Evolutionary conservation across 2,888 invertebrate species (phyloP), one percentile per base, ranked within the genome.

Genomic region (Hirudinaria manillensis): DNA sequence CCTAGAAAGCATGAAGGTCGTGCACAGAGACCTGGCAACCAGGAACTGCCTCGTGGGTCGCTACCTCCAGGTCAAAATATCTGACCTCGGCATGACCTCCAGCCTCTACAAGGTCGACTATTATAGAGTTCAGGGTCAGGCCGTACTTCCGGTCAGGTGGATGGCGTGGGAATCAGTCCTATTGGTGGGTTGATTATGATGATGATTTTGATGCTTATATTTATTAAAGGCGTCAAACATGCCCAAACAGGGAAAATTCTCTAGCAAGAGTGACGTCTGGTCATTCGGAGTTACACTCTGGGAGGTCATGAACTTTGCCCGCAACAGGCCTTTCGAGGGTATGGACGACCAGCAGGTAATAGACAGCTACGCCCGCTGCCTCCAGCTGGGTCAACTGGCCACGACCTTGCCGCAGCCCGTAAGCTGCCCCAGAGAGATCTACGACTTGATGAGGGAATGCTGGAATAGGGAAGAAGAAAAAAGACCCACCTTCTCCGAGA

Each of bases 361-460:
- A 78, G 91, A 92, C 81, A 92, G 93, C 85, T 88, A 93, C 74
- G 89, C 91, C 36, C 90, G 90, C 83, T 86, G 91, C 85, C 92
- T 91, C 86, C 89, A 91, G 82, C 16, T 68, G 34, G 68, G 68
- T 13, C 68, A 68, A 32, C 34, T 32, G 34, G 36, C 21, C 1
- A 77, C 27, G 82, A 83, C 86, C 78, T 87, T 92, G 72, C 89
- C 90, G 45, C 89, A 90, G 78, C 93, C 92, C 21, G 87, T 89
- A 66, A 89, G 90, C 77, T 93, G 93, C 85, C 91, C 93, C 61
- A 89, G 91, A 79, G 93, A 94, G 85, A 91, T 94, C 78, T 93
- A 92, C 87, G 93, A 93, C 85, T 89, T 94, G 80, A 93, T 94
- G 92, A 90, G 90, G 81, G 93, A 93, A 86, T 94, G 94, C 86